Conservation (phyloP, 2,888 invertebrate species). For the Synergus japonicus region DNA sequence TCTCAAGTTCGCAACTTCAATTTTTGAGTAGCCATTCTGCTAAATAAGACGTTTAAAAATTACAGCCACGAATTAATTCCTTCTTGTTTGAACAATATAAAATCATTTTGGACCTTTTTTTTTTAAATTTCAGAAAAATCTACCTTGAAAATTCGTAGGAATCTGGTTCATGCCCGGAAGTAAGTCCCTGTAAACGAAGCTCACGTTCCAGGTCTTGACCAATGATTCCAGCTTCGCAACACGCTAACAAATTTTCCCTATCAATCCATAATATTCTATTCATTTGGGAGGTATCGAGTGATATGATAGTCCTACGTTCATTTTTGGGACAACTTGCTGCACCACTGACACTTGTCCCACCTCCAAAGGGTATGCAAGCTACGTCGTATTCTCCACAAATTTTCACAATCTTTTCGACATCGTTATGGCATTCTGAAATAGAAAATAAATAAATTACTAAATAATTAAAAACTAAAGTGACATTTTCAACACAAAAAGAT, state of each 20-base stretch:
- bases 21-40: too few relatives aligned
- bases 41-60: too few relatives aligned
- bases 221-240: constrained; percentile 93
- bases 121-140: not conserved
- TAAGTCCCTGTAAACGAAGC: constrained; percentile 87
- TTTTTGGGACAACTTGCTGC: constrained; percentile 90
- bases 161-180: constrained; percentile 98
- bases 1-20: too few relatives aligned
- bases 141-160: constrained; percentile 96
- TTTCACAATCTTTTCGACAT: constrained; percentile 89
- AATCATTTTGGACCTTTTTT: not conserved
- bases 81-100: not conserved
- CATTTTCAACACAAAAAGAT: not conserved
- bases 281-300: constrained; percentile 97
- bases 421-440: constrained; percentile 83
- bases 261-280: constrained; percentile 97
- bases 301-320: constrained; percentile 90
- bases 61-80: too few relatives aligned
- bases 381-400: constrained; percentile 86
- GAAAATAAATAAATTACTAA: not conserved
- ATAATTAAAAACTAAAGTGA: not conserved
- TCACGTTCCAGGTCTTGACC: constrained; percentile 96
- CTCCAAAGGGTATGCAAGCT: constrained; percentile 95
- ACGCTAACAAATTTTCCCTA: constrained; percentile 87
- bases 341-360: constrained; percentile 95